These are phyloP conservation scores for Pseudotriccus pelzelni DNA, from an alignment of 2,797 vertebrate genomes.

Conservation along the genomic window DNA sequence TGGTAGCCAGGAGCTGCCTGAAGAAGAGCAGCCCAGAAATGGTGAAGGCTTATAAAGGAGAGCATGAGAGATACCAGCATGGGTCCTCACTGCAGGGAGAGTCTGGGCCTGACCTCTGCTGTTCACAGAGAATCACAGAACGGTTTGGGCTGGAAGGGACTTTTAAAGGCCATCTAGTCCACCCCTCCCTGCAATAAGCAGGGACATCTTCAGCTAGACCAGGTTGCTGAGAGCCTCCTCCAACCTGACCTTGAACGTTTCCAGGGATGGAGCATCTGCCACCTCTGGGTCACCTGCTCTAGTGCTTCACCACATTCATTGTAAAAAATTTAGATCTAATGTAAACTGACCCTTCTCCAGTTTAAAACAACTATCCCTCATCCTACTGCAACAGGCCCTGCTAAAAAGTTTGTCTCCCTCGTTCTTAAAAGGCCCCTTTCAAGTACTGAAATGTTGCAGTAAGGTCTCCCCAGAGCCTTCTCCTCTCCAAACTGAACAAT, in stretches of 20 bases:
- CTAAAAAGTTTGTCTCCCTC: not conserved
- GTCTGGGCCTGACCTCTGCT: not conserved
- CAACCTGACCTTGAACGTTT: not conserved
- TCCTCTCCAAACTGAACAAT: not conserved
- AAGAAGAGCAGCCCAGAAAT: slow-evolving; percentile 32
- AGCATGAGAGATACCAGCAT: not conserved
- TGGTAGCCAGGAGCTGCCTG: slow-evolving; percentile 89
- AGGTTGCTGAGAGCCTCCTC: not conserved
- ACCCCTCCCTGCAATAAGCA: not conserved
- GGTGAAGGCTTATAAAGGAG: not conserved
- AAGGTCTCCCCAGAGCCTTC: not conserved
- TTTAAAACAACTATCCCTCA: not conserved
- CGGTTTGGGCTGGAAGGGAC: not conserved
- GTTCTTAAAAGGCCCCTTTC: not conserved
- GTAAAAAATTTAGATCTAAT: not conserved
- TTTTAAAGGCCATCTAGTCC: not conserved
- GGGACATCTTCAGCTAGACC: not conserved
- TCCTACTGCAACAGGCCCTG: not conserved
- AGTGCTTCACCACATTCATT: not conserved
- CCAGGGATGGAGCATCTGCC: not conserved
- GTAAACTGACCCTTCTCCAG: not conserved
- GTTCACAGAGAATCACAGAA: not conserved
- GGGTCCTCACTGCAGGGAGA: not conserved
- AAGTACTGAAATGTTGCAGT: not conserved
- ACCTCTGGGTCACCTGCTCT: not conserved